Conservation (phyloP, 2,797 vertebrate genomes). For the Neosilurus mollespiculum region DNA sequence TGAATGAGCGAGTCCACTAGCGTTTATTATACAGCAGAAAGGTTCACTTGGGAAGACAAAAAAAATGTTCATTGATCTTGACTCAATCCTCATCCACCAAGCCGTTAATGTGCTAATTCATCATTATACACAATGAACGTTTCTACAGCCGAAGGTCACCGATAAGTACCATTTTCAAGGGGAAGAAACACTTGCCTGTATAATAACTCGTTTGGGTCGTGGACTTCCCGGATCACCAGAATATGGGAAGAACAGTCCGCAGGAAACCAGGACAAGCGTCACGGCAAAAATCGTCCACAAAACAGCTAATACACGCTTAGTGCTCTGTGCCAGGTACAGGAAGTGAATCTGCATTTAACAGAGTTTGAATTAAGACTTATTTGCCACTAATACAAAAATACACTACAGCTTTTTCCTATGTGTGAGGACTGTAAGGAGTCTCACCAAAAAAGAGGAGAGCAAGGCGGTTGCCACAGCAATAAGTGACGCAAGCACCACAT, state of each 20-base stretch:
- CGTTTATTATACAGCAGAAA: not conserved
- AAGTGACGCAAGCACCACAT: conserved; percentile 84
- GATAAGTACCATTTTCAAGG: not conserved
- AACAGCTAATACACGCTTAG: conserved; percentile 78
- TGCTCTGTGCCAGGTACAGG: conserved; percentile 86
- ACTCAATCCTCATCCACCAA: not conserved
- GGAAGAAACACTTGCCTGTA: conserved; percentile 78
- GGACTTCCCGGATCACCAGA: conserved; percentile 79
- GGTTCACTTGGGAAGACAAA: not conserved
- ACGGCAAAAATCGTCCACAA: conserved; percentile 77
- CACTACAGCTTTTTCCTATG: not conserved
- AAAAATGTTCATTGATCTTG: not conserved
- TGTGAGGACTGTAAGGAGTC: not conserved
- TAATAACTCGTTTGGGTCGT: conserved; percentile 88
- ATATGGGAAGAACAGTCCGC: conserved; percentile 90
- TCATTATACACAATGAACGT: not conserved
- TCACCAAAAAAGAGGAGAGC: conserved; percentile 93
- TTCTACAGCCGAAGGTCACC: not conserved
- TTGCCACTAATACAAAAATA: not conserved
- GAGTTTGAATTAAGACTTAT: conserved; percentile 29
- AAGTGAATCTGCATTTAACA: conserved; percentile 86
- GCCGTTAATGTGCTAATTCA: not conserved
- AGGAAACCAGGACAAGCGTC: conserved; percentile 83
- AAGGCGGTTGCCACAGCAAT: conserved; percentile 81
- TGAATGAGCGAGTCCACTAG: no score